Base-by-base conservation (phyloP, 2,888 invertebrate species). In the Ptychoptera albimana region DNA sequence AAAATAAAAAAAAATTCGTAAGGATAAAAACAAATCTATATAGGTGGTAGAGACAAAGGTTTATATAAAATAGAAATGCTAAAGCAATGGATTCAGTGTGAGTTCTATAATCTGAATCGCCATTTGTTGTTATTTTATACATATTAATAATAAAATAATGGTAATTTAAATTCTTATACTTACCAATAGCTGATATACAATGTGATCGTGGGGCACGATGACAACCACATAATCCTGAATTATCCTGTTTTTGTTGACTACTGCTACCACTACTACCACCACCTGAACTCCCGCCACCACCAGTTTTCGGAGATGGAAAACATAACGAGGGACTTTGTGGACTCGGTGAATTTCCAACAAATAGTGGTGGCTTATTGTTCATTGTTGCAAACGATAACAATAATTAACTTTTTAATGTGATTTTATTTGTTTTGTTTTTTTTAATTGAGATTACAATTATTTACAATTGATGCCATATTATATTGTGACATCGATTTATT, bases 121-220 rank as follows among this genome's bases (percentile, higher is more conserved):
- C 23, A 23, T 23, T 23, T 23, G 3, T 5, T 5, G 4, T 23
- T 23, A 23, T 23, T n/a, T 23, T 23, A 23, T 23, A 23, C 23
- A 23, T 23, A 23, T 23, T 5, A 23, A 34, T n/a, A 34, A 34
- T n/a, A 6, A n/a, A 10, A 34, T 34, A 10, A 10, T 34, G n/a
- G 34, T 34, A 34, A 34, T 10, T n/a, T 34, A 6, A n/a, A 16
- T 31, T 8, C 2, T 23, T 13, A 32, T n/a, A 54, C 60, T 55
- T 50, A 65, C 65, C 66, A 57, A 63, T 60, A 50, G 66, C 64
- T 50, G 65, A 65, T 55, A 66, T 60, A 57, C 66, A 66, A 52
- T 65, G 63, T 49, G 65, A 66, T 54, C 63, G 64, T 47, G 65
- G 65, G 29, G 64, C 64, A 48, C 59, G 55, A 39, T 63, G 63